Evolutionary conservation across 2,113 vertebrate species (phyloP).

Genomic region (Poeciliopsis turrubarensis): DNA sequence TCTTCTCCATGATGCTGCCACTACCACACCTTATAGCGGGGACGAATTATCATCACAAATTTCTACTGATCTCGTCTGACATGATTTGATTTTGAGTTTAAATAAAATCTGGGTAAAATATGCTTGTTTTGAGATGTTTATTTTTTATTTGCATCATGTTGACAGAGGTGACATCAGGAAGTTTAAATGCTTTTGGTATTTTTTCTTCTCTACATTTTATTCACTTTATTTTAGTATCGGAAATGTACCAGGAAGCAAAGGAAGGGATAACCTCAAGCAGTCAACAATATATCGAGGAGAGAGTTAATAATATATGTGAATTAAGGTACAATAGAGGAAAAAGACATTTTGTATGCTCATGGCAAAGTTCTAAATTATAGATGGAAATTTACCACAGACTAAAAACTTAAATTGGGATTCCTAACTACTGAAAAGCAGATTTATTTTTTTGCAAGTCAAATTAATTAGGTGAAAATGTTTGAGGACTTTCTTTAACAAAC

Average conservation of each 20-base stretch:
- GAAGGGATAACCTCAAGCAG: not conserved
- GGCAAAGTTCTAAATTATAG: constrained; percentile 21
- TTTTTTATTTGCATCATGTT: not conserved
- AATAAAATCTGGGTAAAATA: not conserved
- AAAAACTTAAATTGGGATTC: constrained; percentile 8
- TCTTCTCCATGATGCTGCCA: not conserved
- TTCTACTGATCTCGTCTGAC: not conserved
- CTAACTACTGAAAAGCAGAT: constrained; percentile 18
- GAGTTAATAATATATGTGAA: constrained; percentile 40
- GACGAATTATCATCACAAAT: not conserved
- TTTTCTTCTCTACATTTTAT: not conserved
- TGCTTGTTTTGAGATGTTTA: not conserved
- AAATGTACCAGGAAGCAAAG: constrained; percentile 23
- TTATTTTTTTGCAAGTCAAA: constrained; percentile 12
- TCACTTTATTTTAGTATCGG: constrained; percentile 46
- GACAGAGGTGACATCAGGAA: not conserved
- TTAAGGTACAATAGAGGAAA: constrained; percentile 51
- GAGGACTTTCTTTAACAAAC: constrained; percentile 38
- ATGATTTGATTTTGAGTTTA: not conserved
- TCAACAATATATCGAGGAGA: not conserved
- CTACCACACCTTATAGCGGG: not conserved
- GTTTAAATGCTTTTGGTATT: constrained; percentile 3
- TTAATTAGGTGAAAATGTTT: constrained; percentile 46
- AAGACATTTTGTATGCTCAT: constrained; percentile 2
- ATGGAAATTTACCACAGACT: constrained; percentile 2